A percentile compares a stretch with the other conserved stretches of the same genome.
These are phyloP conservation scores for Platycheirus rosarum DNA, from an alignment of 2,888 invertebrate genomes.

Conservation along the genomic window DNA sequence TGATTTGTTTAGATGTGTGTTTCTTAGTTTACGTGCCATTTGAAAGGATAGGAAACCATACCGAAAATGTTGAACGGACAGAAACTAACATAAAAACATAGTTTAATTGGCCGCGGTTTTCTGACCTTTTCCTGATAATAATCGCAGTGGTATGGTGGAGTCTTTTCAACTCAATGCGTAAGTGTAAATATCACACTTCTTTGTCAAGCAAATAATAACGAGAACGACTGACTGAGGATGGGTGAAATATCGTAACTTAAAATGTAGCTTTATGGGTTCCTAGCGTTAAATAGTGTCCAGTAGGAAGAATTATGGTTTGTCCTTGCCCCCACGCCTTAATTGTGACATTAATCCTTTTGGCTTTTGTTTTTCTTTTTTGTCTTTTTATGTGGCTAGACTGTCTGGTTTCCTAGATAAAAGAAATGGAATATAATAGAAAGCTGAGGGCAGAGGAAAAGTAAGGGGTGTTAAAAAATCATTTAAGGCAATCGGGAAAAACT, in stretches of 20 bases:
- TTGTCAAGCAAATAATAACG: conserved; percentile 21
- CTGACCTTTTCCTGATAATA: conserved; percentile 29
- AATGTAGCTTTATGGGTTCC: conserved; percentile 54
- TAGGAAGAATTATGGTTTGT: conserved; percentile 71
- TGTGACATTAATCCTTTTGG: conserved; percentile 48
- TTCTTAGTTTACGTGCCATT: too few species aligned
- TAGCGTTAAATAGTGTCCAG: conserved; percentile 61
- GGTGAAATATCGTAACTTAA: not conserved
- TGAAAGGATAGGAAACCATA: conserved; percentile 13
- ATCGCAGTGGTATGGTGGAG: conserved; percentile 40
- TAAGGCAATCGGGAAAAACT: conserved; percentile 64
- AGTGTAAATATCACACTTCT: conserved; percentile 66
- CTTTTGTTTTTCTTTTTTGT: conserved; percentile 2
- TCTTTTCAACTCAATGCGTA: conserved; percentile 64
- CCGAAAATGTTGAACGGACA: conserved; percentile 13
- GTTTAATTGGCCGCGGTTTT: conserved; percentile 27
- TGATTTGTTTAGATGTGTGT: conserved; percentile 23
- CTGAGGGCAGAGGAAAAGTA: conserved; percentile 12
- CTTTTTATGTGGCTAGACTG: conserved; percentile 68
- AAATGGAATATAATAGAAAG: conserved; percentile 3
- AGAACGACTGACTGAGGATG: not conserved
- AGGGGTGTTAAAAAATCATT: conserved; percentile 65
- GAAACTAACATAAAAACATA: conserved; percentile 38
- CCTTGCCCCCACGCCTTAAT: conserved; percentile 45
- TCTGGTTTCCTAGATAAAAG: conserved; percentile 49